Evolutionary conservation across 2,888 invertebrate species (phyloP).

Genomic region (Pomacea canaliculata): DNA sequence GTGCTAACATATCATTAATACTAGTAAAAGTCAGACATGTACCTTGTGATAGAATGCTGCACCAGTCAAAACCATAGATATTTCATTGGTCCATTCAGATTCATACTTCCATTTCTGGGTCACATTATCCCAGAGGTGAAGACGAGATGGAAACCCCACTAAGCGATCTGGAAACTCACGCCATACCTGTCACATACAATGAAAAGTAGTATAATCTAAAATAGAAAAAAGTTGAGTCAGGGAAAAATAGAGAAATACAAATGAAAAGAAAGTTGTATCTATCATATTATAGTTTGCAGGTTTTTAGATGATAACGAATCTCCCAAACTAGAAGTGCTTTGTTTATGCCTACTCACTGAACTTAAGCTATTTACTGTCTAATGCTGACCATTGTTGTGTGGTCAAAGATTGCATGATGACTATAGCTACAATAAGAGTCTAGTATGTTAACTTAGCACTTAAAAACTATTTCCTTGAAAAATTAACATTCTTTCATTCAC

Average conservation of each 20-base stretch:
- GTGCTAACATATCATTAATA: too few relatives aligned
- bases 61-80: constrained; percentile 94
- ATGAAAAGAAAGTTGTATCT: too few relatives aligned
- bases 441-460: too few relatives aligned
- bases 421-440: too few relatives aligned
- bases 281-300: too few relatives aligned
- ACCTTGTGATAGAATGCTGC: constrained; percentile 97
- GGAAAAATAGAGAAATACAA: neutral
- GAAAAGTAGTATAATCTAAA: neutral
- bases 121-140: constrained; percentile 92
- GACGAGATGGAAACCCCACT: constrained; percentile 94
- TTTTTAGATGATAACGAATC: neutral
- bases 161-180: constrained; percentile 95
- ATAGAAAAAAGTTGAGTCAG: neutral
- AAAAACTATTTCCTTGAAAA: too few relatives aligned
- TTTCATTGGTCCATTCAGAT: constrained; percentile 96
- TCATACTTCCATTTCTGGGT: constrained; percentile 92
- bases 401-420: too few relatives aligned
- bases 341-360: too few relatives aligned
- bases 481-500: too few relatives aligned
- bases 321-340: neutral
- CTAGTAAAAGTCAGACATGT: neutral
- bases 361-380: too few relatives aligned
- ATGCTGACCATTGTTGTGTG: too few relatives aligned
- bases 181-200: constrained; percentile 81